Base-by-base conservation (phyloP, 2,113 vertebrate species). In the Pagrus major region DNA sequence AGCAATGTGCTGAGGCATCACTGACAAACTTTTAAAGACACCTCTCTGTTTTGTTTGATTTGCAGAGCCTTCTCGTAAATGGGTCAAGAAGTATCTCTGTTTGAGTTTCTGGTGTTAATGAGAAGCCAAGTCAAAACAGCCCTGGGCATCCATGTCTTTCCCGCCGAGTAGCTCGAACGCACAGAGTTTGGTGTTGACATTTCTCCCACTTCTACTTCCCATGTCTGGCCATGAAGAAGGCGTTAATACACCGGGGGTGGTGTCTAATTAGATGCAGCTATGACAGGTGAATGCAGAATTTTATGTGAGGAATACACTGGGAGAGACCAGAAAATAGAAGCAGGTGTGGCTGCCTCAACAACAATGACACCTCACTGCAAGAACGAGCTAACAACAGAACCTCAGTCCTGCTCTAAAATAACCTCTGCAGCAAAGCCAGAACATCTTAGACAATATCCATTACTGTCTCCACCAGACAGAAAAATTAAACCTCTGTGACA, bases 251-350 rank as follows among this genome's bases (percentile, higher is more conserved):
- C 31, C 29, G 18, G 39, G 63, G 51, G 69, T 73, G 56, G 78
- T 59, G 25, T 29, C 63, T 89, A 85, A 87, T 87, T 71, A 85
- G 63, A 80, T 46, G 21, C 47, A 58, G 58, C 41, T 44, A 16
- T 89, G 81, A 85, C 78, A 83, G 78, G 58, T 67, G 68, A 73
- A 85, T 83, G 76, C 58, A 71, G 54, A 77, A 80, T 44, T 69
- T 49, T 21, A 81, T 65, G 60, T 70, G 55, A 33, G 46, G 23
- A 76, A 76, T 63, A 66, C 23, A 51, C 56, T 5, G 1, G 81
- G 51, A 35, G 25, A 47, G 61, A 66, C 63, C 20, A 54, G 39
- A 82, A 86, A 83, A 83, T 69, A 71, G 55, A 81, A 61, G 21
- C 12, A 63, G 58, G 67, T 73, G 46, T 33, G 41, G n/a, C 41